Evolutionary conservation across 1,140 invertebrate genomes (phyloP).

Genomic region (Galleria mellonella): DNA sequence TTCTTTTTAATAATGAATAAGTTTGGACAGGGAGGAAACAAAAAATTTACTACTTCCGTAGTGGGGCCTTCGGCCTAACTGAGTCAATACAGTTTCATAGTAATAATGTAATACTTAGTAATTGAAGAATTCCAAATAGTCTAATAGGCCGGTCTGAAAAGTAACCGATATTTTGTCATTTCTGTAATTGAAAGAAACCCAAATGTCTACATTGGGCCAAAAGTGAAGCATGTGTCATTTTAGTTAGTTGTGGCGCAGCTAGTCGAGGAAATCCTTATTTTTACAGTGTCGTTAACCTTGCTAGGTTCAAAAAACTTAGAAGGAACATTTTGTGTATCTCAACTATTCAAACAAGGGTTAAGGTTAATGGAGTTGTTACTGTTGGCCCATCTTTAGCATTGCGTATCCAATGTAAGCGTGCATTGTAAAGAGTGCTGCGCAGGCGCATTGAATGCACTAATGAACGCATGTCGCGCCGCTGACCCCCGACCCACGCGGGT

Average conservation of each 20-base stretch:
- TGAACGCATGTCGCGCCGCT: constrained; percentile 58
- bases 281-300: neutral
- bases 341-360: no score
- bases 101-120: no score
- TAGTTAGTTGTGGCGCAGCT: no score
- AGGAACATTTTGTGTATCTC: no score
- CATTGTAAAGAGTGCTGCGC: constrained; percentile 22
- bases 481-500: constrained; percentile 66
- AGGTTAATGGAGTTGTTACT: neutral
- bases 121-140: no score
- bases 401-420: constrained; percentile 6
- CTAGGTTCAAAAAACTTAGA: neutral
- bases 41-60: constrained; percentile 46
- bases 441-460: constrained; percentile 46
- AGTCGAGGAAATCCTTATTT: no score
- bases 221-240: no score
- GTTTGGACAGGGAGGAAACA: constrained; percentile 36
- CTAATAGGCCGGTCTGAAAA: no score
- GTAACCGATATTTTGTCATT: no score
- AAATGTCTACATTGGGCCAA: no score
- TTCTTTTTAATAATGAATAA: constrained; percentile 18
- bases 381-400: neutral
- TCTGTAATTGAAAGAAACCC: no score
- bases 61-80: constrained; percentile 25
- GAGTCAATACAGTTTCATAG: neutral